A percentile compares a stretch with the other conserved stretches of the same genome.
Conservation (phyloP, 2,113 vertebrate genomes). For the Narcine bancroftii region DNA sequence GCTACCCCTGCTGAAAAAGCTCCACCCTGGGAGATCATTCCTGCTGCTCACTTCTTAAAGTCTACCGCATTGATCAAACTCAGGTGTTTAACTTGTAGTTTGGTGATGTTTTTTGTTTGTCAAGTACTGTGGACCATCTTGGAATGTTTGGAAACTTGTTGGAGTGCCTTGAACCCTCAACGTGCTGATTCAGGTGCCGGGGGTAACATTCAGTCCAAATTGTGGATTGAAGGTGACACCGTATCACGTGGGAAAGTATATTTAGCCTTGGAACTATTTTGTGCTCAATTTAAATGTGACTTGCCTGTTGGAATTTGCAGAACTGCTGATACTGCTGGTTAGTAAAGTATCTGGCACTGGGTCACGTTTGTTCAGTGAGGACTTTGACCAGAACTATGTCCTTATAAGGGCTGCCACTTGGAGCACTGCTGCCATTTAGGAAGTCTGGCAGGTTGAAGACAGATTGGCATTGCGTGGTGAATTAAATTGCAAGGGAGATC, state of each 20-base stretch:
- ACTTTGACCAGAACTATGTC: not conserved
- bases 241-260: not conserved
- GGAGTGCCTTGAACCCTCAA: not conserved
- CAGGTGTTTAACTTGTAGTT: too few relatives aligned
- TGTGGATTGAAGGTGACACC: conserved; percentile 13
- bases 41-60: too few relatives aligned
- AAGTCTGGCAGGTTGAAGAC: not conserved
- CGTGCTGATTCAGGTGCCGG: not conserved
- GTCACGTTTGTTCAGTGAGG: not conserved
- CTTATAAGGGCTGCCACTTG: not conserved
- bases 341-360: not conserved
- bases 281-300: conserved; percentile 16
- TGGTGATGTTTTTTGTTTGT: too few relatives aligned
- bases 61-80: too few relatives aligned
- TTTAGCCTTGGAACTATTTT: conserved; percentile 24
- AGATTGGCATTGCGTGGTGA: not conserved
- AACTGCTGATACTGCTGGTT: conserved; percentile 17
- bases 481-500: too few relatives aligned
- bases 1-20: too few relatives aligned
- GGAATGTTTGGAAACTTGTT: too few relatives aligned
- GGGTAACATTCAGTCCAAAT: too few relatives aligned
- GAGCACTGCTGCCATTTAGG: not conserved
- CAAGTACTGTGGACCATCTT: too few relatives aligned
- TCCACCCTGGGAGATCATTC: too few relatives aligned
- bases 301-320: conserved; percentile 14